Percentiles rank a stretch among this genome's conserved stretches.
These are phyloP conservation scores for Gnathonemus longibarbis DNA, from an alignment of 2,113 vertebrate species.

Conservation along the genomic window DNA sequence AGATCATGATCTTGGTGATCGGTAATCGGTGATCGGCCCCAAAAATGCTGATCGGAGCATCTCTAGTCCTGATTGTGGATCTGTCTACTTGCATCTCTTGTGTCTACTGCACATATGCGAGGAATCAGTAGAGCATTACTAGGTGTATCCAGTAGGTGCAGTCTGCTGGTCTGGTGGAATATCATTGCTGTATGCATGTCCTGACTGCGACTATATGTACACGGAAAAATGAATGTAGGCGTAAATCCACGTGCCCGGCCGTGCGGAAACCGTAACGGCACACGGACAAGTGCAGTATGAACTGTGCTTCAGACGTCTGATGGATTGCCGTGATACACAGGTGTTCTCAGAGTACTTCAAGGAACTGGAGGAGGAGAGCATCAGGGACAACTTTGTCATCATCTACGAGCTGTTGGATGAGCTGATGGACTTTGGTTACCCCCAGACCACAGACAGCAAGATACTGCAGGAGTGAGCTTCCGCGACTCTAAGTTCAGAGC, in stretches of 20 bases:
- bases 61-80: neutral
- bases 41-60: too few species aligned
- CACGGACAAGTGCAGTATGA: neutral
- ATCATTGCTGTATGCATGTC: neutral
- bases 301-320: neutral
- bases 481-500: neutral
- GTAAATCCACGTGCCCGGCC: neutral
- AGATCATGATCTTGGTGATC: too few species aligned
- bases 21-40: too few species aligned
- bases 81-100: neutral
- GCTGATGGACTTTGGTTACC: constrained; percentile 97
- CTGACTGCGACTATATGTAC: neutral
- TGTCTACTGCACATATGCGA: neutral
- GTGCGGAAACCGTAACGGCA: neutral
- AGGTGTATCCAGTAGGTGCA: neutral
- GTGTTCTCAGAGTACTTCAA: constrained; percentile 99
- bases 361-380: constrained; percentile 97
- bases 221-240: neutral
- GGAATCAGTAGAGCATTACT: neutral
- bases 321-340: constrained; percentile 42
- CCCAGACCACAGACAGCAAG: constrained; percentile 97
- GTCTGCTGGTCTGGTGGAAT: neutral
- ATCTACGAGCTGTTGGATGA: constrained; percentile 97
- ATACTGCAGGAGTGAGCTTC: constrained; percentile 93
- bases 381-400: constrained; percentile 97